Base-by-base conservation (phyloP, 2,113 vertebrate species). In the Romanogobio albipinnatus region DNA sequence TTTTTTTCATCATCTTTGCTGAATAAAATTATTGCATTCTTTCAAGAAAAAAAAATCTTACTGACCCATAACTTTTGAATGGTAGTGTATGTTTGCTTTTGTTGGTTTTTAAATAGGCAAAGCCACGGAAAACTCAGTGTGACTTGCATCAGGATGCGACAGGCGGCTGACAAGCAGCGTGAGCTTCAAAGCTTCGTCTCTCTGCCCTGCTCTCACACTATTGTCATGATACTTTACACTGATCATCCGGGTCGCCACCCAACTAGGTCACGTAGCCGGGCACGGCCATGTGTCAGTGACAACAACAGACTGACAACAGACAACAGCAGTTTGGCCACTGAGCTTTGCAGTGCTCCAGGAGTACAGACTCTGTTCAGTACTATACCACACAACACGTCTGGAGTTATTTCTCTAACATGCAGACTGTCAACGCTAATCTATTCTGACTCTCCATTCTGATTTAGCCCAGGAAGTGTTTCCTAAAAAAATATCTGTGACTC, bases 191-290 rank as follows among this genome's bases (percentile, higher is more conserved):
- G 58, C 68, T 62, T 82, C 81, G 86, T 92, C 86, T 88, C 62
- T 76, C 66, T 56, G 75, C 68, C 89, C 76, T 81, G 85, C 86
- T 49, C 82, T 79, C 61, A 58, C 82, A 86, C 53, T 45, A 86
- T 85, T 82, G 86, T 87, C 51, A 85, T 78, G 84, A 90, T 84
- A 87, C 86, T 92, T 86, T 86, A 90, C 87, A 86, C 84, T 77
- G 68, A 91, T 91, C 91, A 91, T 88, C 78, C 59, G 79, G 91
- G 88, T 93, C 86, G 19, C 81, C 85, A 88, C 71, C 53, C 86
- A 93, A 90, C 86, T 92, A 84, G 92, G 92, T 89, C 92, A 91
- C 70, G 73, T 61, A 73, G 82, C 70, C 56, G 66, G 17, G 58
- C 66, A 24, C 81, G 51, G 76, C 84, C 61, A 61, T 2, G 45